Base-by-base conservation (phyloP, 2,113 vertebrate genomes). In the Columba janthina region DNA sequence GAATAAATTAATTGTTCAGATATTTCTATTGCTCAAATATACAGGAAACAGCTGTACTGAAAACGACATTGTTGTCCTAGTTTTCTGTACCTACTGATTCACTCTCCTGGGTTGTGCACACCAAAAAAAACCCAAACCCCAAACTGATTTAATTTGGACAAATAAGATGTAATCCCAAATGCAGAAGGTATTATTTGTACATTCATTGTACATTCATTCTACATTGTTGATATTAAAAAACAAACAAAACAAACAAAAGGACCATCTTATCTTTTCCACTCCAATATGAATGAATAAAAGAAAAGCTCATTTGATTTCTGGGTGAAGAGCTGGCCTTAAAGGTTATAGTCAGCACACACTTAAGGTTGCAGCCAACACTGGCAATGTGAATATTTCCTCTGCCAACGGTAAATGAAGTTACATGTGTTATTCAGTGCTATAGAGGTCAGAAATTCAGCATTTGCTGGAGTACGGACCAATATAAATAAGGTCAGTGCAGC, bases 61-160 rank as follows among this genome's bases (percentile, higher is more conserved):
- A 66, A 93, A 50, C 11, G n/a, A 24, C 26, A 16, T 34, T 74
- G 22, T 40, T 74, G 13, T 78, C 31, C 20, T 51, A 34, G 20
- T 0, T 53, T 85, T 83, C 75, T 81, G 79, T 4, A 40, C 86
- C 34, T 77, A 51, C 36, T 74, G 29, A 69, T 85, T 70, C 58
- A 58, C 25, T 80, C 53, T 70, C 31, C 42, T 83, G 85, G 17
- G 36, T 51, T 86, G 64, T 95, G 34, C 25, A 84, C 75, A 64
- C 28, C 4, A 51, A 61, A 83, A 58, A 44, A 19, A 25, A 38
- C 11, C 9, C 15, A 21, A 12, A 50, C 12, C 22, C 22, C 22
- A 20, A n/a, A 51, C 28, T 85, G 25, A 82, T 87, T 93, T 93
- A 93, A 94, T 89, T 95, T 88, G 61, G 34, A 85, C 91, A 87